Evolutionary conservation across 2,888 invertebrate genomes (phyloP).

Genomic region (Eulithis prunata): DNA sequence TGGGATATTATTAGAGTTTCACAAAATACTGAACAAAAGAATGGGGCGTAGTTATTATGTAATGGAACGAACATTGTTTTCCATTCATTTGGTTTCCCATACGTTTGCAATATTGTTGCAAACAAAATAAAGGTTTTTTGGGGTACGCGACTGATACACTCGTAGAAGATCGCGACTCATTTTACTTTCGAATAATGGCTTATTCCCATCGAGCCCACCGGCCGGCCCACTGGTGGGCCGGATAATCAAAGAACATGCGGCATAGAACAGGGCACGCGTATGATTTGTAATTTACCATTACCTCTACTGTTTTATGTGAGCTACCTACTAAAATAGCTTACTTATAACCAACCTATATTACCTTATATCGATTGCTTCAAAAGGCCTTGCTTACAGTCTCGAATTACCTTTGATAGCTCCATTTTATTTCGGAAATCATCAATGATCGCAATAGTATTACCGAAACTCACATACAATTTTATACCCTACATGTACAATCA

Average conservation of each 20-base stretch:
- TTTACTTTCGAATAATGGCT: too few species aligned
- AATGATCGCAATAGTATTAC: constrained; percentile 18
- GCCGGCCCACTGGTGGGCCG: too few species aligned
- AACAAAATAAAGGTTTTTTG: background rate
- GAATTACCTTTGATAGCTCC: constrained; percentile 7
- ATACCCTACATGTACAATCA: constrained; percentile 17
- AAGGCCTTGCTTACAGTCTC: constrained; percentile 1
- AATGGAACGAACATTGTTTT: constrained; percentile 14
- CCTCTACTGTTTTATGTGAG: too few species aligned
- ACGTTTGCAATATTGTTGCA: background rate
- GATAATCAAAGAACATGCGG: too few species aligned
- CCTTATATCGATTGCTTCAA: background rate
- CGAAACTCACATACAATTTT: constrained; percentile 26
- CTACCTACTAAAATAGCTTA: too few species aligned
- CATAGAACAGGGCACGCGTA: too few species aligned
- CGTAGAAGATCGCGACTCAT: too few species aligned
- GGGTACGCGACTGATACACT: too few species aligned
- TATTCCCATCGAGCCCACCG: too few species aligned
- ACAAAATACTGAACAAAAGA: constrained; percentile 26
- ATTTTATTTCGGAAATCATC: constrained; percentile 20
- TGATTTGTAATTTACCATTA: too few species aligned
- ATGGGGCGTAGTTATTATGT: constrained; percentile 3
- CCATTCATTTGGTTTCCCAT: constrained; percentile 6
- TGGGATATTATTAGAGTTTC: constrained; percentile 21
- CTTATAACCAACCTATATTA: too few species aligned